Conservation (phyloP, 2,797 vertebrate species). For the Alcedo atthis region DNA sequence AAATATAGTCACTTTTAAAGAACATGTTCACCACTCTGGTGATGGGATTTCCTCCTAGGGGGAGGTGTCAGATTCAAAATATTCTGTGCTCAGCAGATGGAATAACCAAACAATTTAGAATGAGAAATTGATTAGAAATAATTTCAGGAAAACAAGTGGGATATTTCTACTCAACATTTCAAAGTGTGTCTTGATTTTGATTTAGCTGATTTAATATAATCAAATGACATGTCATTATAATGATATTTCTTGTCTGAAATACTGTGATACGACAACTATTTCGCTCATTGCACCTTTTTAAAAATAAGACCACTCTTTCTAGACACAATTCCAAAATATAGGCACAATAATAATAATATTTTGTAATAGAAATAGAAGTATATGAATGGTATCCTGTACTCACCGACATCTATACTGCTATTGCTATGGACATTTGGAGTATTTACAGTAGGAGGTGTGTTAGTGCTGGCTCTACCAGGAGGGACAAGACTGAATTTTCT, state of each 20-base stretch:
- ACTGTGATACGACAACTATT: neutral
- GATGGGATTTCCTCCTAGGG: neutral
- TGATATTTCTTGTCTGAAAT: neutral
- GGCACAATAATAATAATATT: neutral
- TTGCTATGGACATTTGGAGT: neutral
- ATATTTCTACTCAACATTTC: neutral
- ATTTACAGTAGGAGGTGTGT: neutral
- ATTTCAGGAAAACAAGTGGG: neutral
- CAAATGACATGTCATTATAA: neutral
- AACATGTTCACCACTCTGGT: neutral
- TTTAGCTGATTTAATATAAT: neutral
- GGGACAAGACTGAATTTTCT: neutral
- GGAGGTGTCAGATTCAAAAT: neutral
- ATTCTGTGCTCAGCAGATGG: neutral
- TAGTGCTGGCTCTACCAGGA: neutral
- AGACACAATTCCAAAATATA: neutral
- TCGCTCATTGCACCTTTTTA: neutral
- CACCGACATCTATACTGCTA: rapidly evolving
- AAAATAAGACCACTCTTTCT: neutral
- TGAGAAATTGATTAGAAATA: neutral
- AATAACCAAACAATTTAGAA: neutral
- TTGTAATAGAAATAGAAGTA: neutral
- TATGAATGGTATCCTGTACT: neutral
- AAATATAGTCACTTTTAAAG: neutral
- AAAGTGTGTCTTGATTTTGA: neutral